Base-by-base conservation (phyloP, 2,113 vertebrate genomes). In the Pituophis catenifer region DNA sequence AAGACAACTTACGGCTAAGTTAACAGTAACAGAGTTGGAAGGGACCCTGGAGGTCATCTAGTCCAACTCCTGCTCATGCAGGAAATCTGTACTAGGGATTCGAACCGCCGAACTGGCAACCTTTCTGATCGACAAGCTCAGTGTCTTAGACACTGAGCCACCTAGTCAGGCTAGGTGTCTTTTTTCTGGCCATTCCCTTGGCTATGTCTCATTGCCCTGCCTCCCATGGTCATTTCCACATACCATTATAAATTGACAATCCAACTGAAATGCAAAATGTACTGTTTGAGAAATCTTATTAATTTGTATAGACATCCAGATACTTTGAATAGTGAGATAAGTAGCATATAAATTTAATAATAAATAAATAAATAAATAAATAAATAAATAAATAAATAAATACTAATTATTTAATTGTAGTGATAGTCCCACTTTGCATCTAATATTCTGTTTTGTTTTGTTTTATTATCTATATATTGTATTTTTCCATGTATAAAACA, bases 321-420 rank as follows among this genome's bases (percentile, higher is more conserved):
- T 59, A 59, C 58, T 59, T 59, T 59, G 58, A 6, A 59, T 59
- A 11, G 24, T 62, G 59, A 62, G 24, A 26, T 62, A 26, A 11
- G 9, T 62, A 24, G 24, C 59, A 62, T 26, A 26, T 26, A 62
- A 62, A 58, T 58, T 58, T 58, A 58, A 58, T 23, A 58, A 57
- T 7, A 57, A 57, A 57, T 7, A 57, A 57, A 57, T 11, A 62
- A 59, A 26, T 10, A 59, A 59, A 59, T 59, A 59, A 24, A 57
- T 57, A 57, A 57, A 57, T 7, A 57, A 57, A 57, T 11, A 62
- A 59, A 26, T 10, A 59, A 59, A 59, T 59, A 59, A 24, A 57
- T 57, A 57, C 55, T 52, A 38, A 90, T 24, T 65, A 15, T 90
- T 93, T 85, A 87, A 87, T 81, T 87, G 86, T 93, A 95, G 90